A percentile compares a stretch with the other conserved stretches of the same genome.
These are phyloP conservation scores for Mya arenaria DNA, from an alignment of 1,140 invertebrate species.

Conservation along the genomic window DNA sequence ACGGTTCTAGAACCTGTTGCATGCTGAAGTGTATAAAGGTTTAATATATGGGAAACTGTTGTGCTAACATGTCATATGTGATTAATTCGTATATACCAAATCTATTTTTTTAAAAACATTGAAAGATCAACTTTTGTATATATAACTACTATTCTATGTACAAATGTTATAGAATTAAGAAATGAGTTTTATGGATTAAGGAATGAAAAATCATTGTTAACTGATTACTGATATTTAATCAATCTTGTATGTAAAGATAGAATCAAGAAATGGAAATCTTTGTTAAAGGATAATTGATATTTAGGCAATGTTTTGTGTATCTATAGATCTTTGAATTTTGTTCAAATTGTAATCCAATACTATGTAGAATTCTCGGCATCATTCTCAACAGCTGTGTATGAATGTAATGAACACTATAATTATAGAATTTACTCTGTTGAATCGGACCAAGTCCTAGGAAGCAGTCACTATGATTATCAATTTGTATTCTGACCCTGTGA, in stretches of 20 bases:
- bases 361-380: neutral
- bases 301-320: neutral
- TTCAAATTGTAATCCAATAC: neutral
- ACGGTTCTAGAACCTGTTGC: slow-evolving; percentile 7
- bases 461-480: slow-evolving; percentile 3
- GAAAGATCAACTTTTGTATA: slow-evolving; percentile 2
- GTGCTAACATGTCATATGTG: slow-evolving; percentile 17
- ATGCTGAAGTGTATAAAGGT: neutral
- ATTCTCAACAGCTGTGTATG: slow-evolving; percentile 36
- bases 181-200: neutral
- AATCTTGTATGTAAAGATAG: neutral
- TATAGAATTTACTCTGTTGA: neutral
- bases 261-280: slow-evolving; percentile 3
- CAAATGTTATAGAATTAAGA: neutral
- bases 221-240: slow-evolving; percentile 2
- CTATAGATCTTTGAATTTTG: neutral
- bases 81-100: slow-evolving; percentile 8
- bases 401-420: slow-evolving; percentile 13
- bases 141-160: neutral
- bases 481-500: neutral
- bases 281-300: neutral
- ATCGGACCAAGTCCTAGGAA: neutral
- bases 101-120: slow-evolving; percentile 5
- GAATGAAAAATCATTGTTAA: slow-evolving; percentile 16
- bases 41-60: no score